Evolutionary conservation across 2,888 invertebrate species (phyloP), one percentile per base, ranked within the genome.

Genomic region (Leptinotarsa rubiginosa): DNA sequence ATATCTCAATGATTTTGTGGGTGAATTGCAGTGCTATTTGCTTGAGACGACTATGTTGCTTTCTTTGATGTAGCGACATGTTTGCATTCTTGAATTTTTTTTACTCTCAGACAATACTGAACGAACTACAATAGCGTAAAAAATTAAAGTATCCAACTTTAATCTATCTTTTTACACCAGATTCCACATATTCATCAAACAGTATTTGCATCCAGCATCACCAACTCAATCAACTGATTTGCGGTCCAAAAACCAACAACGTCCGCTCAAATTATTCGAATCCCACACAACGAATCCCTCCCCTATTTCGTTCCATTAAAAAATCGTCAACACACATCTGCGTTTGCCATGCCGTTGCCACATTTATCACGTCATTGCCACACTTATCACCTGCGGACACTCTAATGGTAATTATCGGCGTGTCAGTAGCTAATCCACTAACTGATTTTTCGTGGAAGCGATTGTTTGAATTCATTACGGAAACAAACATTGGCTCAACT

Each of bases 371-470:
- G 52, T 52, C 52, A n/a, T 7, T 7, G 52, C 52, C 52, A 52
- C 52, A 52, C 1, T 52, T 52, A 52, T 56, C 56, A 56, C 56
- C 56, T 15, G 56, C 56, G 56, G 12, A 56, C 56, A 22, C 22
- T 52, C 52, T 56, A 22, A 56, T 56, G 56, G 56, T 22, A 56
- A 56, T 56, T 56, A 56, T 22, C 56, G 56, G 56, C 13, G 56
- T 56, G 56, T 56, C 56, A 56, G 56, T 56, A 20, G 56, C 56
- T 56, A 56, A 56, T 56, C 56, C 56, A 13, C 56, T 20, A 56
- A 22, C 56, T 56, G 56, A 56, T 56, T 56, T 56, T 56, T 22
- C 13, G 20, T 22, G 20, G 22, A 12, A 52, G 56, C 56, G 56
- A 56, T 56, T 56, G 56, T 56, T 56, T 56, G 56, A 56, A 56